Conservation (phyloP, 2,113 vertebrate species). For the Beaufortia kweichowensis region DNA sequence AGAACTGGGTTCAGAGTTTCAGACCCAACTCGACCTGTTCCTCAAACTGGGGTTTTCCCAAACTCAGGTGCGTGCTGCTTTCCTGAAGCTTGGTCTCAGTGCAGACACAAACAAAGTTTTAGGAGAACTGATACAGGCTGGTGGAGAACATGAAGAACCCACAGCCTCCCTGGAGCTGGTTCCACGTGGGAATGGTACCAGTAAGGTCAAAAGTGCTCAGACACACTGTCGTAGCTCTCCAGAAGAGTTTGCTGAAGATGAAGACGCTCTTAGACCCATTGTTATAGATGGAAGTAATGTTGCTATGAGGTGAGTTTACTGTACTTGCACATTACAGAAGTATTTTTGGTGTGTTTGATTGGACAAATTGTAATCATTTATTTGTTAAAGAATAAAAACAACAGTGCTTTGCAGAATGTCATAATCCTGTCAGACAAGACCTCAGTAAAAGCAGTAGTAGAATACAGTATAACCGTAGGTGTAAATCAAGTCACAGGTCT, state of each 20-base stretch:
- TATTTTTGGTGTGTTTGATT: no score
- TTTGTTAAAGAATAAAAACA: no score
- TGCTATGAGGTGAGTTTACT: constrained; percentile 86
- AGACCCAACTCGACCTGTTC: constrained; percentile 87
- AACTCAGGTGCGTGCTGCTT: constrained; percentile 76
- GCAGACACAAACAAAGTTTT: constrained; percentile 85
- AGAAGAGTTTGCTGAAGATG: constrained; percentile 62
- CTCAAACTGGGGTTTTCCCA: constrained; percentile 89
- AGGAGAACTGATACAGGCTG: constrained; percentile 83
- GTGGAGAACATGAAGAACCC: constrained; percentile 30
- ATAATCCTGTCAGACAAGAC: no score
- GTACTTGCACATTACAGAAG: neutral
- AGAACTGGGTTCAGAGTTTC: constrained; percentile 58
- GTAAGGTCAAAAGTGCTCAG: constrained; percentile 38
- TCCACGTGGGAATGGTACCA: constrained; percentile 63
- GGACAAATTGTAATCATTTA: neutral
- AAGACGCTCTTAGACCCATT: constrained; percentile 78
- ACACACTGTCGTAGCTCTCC: constrained; percentile 53
- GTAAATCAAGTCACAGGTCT: no score
- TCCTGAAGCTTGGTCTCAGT: constrained; percentile 79
- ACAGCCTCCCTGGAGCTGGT: constrained; percentile 67
- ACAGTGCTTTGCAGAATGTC: no score
- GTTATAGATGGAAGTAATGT: constrained; percentile 96
- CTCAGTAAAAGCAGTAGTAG: no score
- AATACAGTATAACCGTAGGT: no score